A percentile compares a stretch with the other conserved stretches of the same genome.
phyloP scores from a whole-genome alignment of 1,140 invertebrate genomes.

The Zaprionus ornatus region DNA sequence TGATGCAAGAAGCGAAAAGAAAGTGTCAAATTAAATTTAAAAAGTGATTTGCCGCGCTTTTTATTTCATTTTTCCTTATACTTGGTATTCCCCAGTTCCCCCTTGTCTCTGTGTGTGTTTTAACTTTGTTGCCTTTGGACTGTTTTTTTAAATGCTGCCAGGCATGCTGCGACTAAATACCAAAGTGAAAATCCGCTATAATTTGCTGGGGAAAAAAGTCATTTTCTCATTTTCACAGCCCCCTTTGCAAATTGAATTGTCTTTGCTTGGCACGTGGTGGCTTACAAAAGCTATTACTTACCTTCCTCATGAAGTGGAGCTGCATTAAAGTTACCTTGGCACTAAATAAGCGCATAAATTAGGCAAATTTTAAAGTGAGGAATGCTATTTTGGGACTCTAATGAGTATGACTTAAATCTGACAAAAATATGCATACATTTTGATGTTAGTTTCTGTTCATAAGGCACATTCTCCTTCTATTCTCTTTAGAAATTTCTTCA shows the following conservation, averaged over 20 bases:
- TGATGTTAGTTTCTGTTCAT: not conserved
- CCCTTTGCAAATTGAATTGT: slow-evolving; percentile 28
- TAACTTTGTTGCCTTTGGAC: slow-evolving; percentile 37
- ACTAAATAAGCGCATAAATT: not conserved
- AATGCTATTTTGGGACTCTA: not conserved
- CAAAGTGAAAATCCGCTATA: slow-evolving; percentile 54
- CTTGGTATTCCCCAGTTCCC: not conserved
- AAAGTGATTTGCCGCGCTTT: slow-evolving; percentile 76
- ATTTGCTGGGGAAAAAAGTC: slow-evolving; percentile 35
- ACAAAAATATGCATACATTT: not conserved
- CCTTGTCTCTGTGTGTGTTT: slow-evolving; percentile 3
- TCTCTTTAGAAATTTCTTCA: not conserved
- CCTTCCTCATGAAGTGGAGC: not conserved
- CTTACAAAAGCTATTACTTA: slow-evolving; percentile 9
- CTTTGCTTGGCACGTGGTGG: slow-evolving; percentile 3
- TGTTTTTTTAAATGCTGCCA: slow-evolving; percentile 55
- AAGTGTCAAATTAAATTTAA: slow-evolving; percentile 81
- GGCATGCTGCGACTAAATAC: slow-evolving; percentile 55
- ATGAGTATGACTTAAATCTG: too few species aligned
- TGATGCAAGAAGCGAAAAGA: slow-evolving; percentile 52
- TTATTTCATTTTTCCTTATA: slow-evolving; percentile 27
- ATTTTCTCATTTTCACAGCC: slow-evolving; percentile 17
- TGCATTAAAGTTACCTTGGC: not conserved
- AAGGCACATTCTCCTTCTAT: too few species aligned
- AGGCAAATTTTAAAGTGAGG: not conserved